These are phyloP conservation scores for Trichacis sp. DNA, from an alignment of 2,888 invertebrate genomes.

Conservation along the genomic window DNA sequence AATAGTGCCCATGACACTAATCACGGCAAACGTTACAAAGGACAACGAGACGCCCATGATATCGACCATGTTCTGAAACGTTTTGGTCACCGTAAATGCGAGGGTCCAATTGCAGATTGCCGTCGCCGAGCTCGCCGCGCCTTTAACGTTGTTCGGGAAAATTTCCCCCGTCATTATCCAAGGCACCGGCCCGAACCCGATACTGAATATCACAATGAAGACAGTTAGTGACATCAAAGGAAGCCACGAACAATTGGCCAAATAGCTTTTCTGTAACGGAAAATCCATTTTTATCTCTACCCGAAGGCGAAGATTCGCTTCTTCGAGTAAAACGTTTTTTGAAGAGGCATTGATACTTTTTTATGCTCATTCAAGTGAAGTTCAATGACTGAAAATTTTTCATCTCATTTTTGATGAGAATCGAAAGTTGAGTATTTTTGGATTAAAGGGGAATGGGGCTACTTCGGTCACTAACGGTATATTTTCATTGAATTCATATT, in stretches of 20 bases:
- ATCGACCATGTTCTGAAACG: slow-evolving; percentile 74
- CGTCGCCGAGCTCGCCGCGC: slow-evolving; percentile 77
- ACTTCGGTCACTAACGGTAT: no score
- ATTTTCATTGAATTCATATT: no score
- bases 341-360: no score
- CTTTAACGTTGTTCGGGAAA: slow-evolving; percentile 75
- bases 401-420: no score
- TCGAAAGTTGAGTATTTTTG: no score
- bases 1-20: slow-evolving; percentile 73
- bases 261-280: slow-evolving; percentile 20
- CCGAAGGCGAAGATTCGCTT: not conserved
- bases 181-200: slow-evolving; percentile 80
- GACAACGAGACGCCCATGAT: slow-evolving; percentile 70
- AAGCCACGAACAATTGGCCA: slow-evolving; percentile 66
- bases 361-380: no score
- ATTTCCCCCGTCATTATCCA: slow-evolving; percentile 80
- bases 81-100: slow-evolving; percentile 76
- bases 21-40: slow-evolving; percentile 76
- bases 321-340: no score
- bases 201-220: slow-evolving; percentile 74
- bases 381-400: no score
- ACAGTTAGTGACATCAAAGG: slow-evolving; percentile 73
- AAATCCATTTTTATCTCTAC: not conserved
- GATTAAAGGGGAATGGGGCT: no score
- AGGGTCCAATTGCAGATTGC: slow-evolving; percentile 78